phyloP scores from a whole-genome alignment of 2,113 vertebrate species.

The Pristiophorus japonicus region DNA sequence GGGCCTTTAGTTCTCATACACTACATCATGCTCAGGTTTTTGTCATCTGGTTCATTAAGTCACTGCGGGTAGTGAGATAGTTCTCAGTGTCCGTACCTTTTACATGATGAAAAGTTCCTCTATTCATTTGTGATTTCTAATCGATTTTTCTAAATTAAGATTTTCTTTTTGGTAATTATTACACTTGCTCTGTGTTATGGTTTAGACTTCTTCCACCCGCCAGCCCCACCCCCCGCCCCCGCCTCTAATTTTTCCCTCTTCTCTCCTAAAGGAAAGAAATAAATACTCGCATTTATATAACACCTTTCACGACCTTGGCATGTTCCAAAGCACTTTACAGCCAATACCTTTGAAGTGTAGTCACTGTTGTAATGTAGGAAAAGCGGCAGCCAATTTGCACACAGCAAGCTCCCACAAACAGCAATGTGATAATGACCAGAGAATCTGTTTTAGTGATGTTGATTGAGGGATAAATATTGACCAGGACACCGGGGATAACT shows the following conservation, averaged over 20 bases:
- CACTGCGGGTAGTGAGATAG: not conserved
- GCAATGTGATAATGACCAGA: not conserved
- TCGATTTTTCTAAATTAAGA: not conserved
- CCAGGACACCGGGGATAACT: not conserved
- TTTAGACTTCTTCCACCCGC: not conserved
- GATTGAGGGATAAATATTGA: not conserved
- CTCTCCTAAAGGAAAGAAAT: not conserved
- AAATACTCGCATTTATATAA: not conserved
- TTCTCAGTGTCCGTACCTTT: not conserved
- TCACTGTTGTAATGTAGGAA: not conserved
- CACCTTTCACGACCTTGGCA: not conserved
- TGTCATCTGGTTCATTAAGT: not conserved
- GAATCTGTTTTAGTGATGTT: not conserved
- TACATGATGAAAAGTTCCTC: not conserved
- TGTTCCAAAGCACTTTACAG: not conserved
- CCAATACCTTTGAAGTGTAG: not conserved
- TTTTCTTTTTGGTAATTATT: not conserved
- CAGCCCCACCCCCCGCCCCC: not conserved
- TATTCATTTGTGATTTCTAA: not conserved
- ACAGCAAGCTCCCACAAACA: not conserved
- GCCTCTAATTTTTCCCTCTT: not conserved
- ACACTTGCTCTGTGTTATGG: not conserved
- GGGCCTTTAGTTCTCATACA: not conserved
- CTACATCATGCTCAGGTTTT: constrained; percentile 32
- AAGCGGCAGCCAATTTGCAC: not conserved